Evolutionary conservation across 2,113 vertebrate genomes (phyloP), one percentile per base, ranked within the genome.

Genomic region (Cebidichthys violaceus): DNA sequence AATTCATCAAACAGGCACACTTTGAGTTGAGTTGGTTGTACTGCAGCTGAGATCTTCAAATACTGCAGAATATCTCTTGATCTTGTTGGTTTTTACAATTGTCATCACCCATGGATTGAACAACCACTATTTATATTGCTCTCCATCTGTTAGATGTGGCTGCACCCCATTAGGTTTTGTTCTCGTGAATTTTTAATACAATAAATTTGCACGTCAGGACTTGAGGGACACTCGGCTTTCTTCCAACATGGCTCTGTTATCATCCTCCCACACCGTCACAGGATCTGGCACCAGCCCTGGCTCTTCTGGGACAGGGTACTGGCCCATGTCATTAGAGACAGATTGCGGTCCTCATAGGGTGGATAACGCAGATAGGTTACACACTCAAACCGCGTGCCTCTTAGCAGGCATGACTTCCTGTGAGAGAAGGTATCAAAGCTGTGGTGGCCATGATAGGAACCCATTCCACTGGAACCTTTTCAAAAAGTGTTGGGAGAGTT

Each of bases 361-460:
- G 95, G 95, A 68, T 95, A 96, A 8, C 95, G 93, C 85, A 96
- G 77, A 74, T 94, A 94, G 68, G 95, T 95, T 55, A 96, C 83
- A 66, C 94, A 95, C 65, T 96, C 95, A 17, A 95, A 93, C 8
- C 79, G 86, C 0, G 90, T 91, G 73, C 90, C 82, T 77, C 95
- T 89, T 20, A 96, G 87, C 47, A 96, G 90, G 70, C 94, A 95
- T 9, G 95, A 94, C 79, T 95, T 95, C 72, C 89, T 92, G 86
- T 96, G 94, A 70, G 95, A 96, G 87, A 95, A 96, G 37, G 91
- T 92, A 24, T 95, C 94, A 64, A 95, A 95, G 89, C 94, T 95
- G 88, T 89, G 81, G 54, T 79, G 93, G 11, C 94, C 95, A 33
- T 95, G 93, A 59, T 90, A 93, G 27, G 91, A 91, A 18, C 94